Percentiles rank a stretch among this genome's conserved stretches.
These are phyloP conservation scores for Otus sunia DNA, from an alignment of 2,113 vertebrate genomes.

Conservation along the genomic window DNA sequence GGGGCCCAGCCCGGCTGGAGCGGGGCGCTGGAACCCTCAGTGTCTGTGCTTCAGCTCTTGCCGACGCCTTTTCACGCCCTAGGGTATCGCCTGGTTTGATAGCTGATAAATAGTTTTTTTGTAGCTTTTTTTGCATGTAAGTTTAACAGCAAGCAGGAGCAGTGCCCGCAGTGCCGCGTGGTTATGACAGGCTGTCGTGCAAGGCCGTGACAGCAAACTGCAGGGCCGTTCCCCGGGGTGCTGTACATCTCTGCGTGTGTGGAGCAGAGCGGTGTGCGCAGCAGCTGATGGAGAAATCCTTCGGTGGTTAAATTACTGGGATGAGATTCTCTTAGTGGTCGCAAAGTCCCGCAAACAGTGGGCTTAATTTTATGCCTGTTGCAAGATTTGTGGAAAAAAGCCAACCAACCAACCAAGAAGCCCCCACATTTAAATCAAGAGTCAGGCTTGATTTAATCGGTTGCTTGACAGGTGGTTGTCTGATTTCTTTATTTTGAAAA, in stretches of 20 bases:
- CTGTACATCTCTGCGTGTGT: neutral
- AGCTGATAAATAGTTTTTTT: neutral
- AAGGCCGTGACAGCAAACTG: too few relatives aligned
- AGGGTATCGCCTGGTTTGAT: neutral
- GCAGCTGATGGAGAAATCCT: neutral
- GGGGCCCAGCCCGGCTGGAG: neutral
- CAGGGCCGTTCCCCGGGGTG: neutral
- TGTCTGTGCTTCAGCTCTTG: neutral
- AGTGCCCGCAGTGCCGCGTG: too few relatives aligned
- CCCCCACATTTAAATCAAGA: neutral
- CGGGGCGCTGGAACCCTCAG: too few relatives aligned
- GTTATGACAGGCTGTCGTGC: neutral
- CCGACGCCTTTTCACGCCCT: neutral
- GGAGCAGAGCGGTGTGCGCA: neutral
- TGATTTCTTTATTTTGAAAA: neutral
- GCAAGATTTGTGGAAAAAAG: neutral
- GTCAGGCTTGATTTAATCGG: neutral
- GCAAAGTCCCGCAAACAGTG: neutral
- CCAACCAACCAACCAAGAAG: neutral
- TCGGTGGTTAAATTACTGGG: neutral
- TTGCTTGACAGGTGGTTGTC: neutral
- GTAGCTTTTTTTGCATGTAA: neutral
- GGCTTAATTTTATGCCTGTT: neutral
- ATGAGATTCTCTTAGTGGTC: neutral
- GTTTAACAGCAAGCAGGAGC: too few relatives aligned